Evolutionary conservation across 1,140 invertebrate genomes (phyloP), one percentile per base, ranked within the genome.

Genomic region (Pissodes strobi): DNA sequence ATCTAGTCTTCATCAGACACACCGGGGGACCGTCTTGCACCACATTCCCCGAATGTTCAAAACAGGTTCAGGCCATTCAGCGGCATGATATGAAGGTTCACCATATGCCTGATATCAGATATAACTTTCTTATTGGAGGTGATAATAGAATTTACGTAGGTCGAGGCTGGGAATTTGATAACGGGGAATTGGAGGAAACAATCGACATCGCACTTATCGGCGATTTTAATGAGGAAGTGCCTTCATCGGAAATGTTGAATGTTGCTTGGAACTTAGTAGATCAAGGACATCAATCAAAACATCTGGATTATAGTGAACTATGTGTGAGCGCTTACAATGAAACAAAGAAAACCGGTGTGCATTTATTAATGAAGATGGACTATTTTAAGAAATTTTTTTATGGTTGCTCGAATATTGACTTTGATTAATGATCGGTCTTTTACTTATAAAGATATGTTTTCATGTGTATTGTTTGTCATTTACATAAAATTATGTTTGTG

Each of bases 121-220:
- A 87, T 70, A 90, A 85, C 73, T 90, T 90, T 71, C 60, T 88
- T 38, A 82, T 89, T 45, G 87, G 87, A n/a, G 86, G 86, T 41
- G 87, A 89, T 66, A 86, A 84, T 0, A 79, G 81, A 2, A 80
- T 86, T 1, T 88, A 88, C 70, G 83, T 83, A 67, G 87, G 83
- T 0, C 76, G 87, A 17, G 87, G 85, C 0, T 89, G 85, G 86
- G 78, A 81, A 55, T 67, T 72, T 0, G 73, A 81, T 15, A 85
- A 85, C 30, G 80, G 82, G 18, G 83, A 85, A 71, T 78, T 79
- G 1, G 71, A 77, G 25, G 70, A 78, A 6, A 77, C 76, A 2
- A 68, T 86, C 34, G 76, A 78, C 2, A 70, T 84, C 43, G 76
- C 75, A 38, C 81, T 82, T 58, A 55, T 55, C 8, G 52, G 52